Percentiles rank a stretch among this genome's conserved stretches.
phyloP scores from a whole-genome alignment of 2,797 vertebrate genomes.

The Mormyrops boulengeri region DNA sequence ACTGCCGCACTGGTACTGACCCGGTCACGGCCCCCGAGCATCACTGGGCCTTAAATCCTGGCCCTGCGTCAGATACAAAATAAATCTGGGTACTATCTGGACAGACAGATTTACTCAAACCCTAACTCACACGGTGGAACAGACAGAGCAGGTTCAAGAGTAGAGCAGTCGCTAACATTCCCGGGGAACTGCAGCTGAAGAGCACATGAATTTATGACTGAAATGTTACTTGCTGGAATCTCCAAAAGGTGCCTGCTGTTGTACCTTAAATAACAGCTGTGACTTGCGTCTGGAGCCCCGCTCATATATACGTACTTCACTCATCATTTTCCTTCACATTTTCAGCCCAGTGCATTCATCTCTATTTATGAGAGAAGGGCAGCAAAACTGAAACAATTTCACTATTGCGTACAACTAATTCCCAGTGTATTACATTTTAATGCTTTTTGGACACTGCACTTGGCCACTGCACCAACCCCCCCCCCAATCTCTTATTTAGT shows the following conservation, averaged over 20 bases:
- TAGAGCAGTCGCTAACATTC: background rate
- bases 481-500: background rate
- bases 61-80: background rate
- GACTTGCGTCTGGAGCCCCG: background rate
- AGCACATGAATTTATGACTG: background rate
- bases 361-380: background rate
- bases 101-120: background rate
- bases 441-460: background rate
- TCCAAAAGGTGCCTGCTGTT: background rate
- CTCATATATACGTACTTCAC: background rate
- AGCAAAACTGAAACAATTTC: background rate
- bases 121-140: background rate
- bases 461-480: background rate
- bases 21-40: background rate
- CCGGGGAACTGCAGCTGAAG: background rate
- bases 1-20: background rate
- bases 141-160: background rate
- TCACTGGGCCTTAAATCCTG: background rate
- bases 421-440: background rate
- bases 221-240: background rate
- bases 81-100: background rate
- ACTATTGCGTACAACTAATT: background rate
- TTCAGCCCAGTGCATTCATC: background rate
- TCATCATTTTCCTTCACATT: background rate
- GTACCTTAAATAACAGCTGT: background rate